Evolutionary conservation across 2,888 invertebrate species (phyloP).

Genomic region (Drosophila antonietae): DNA sequence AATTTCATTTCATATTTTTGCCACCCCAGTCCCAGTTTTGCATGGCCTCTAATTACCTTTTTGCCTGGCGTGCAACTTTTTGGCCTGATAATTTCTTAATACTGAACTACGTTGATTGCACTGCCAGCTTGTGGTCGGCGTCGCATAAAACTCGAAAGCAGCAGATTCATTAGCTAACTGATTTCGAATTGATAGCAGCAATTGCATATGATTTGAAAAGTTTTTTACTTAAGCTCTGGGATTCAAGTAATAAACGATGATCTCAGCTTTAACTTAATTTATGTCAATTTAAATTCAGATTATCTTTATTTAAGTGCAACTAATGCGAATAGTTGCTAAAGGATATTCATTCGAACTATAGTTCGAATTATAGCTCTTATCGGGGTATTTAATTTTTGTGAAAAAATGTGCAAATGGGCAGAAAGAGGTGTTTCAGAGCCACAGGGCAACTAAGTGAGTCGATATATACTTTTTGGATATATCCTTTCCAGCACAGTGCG

Average conservation of each 20-base stretch:
- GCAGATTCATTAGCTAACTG: constrained; percentile 23
- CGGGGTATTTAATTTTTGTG: no score
- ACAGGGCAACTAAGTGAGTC: no score
- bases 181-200: constrained; percentile 22
- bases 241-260: background rate
- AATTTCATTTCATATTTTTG: constrained; percentile 48
- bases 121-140: constrained; percentile 8
- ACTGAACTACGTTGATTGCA: constrained; percentile 43
- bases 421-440: no score
- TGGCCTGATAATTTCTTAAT: constrained; percentile 68
- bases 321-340: background rate
- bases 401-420: no score
- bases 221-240: constrained; percentile 5
- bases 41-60: constrained; percentile 66
- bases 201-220: constrained; percentile 23
- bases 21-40: constrained; percentile 26
- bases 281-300: background rate
- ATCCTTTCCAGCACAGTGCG: no score
- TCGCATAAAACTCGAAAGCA: constrained; percentile 11
- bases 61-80: constrained; percentile 51
- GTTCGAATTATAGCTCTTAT: no score
- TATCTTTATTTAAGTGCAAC: background rate
- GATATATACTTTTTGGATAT: no score
- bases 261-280: background rate
- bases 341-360: background rate